phyloP scores from a whole-genome alignment of 64 coral and sea anemone genomes.

The Actinia equina region DNA sequence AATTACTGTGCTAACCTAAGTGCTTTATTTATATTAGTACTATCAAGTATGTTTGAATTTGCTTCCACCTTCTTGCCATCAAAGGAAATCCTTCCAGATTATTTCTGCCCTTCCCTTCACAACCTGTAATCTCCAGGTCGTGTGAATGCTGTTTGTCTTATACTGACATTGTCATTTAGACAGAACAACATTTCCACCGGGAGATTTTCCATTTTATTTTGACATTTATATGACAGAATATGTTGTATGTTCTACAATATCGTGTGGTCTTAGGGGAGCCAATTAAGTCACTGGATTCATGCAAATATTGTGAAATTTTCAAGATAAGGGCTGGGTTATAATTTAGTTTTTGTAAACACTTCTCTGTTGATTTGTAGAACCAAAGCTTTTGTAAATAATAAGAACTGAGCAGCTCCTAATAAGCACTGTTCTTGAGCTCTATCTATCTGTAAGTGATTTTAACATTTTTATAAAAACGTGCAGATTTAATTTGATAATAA shows the following conservation, averaged over 20 bases:
- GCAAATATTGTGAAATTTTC: constrained; percentile 12
- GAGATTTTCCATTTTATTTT: constrained; percentile 3
- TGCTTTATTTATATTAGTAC: not conserved
- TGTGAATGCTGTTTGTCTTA: not conserved
- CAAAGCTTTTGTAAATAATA: not conserved
- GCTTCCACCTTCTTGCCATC: not conserved
- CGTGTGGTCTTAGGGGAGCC: constrained; percentile 4
- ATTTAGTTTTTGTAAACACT: constrained; percentile 11
- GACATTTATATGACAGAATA: constrained; percentile 4
- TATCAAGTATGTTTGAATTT: not conserved
- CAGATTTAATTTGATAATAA: not conserved
- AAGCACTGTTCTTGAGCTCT: not conserved
- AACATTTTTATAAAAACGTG: not conserved
- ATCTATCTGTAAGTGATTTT: not conserved
- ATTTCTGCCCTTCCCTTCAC: not conserved
- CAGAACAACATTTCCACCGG: not conserved
- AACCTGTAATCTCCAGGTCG: not conserved
- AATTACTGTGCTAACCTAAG: not conserved
- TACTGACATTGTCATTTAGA: not conserved
- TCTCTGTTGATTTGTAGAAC: not conserved
- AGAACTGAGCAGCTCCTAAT: not conserved
- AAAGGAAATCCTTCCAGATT: not conserved
- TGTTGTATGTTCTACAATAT: not conserved
- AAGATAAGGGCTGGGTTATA: constrained; percentile 24
- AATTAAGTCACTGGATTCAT: not conserved